These are phyloP conservation scores for Agrypnia vestita DNA, from an alignment of 1,140 invertebrate genomes.

Conservation along the genomic window DNA sequence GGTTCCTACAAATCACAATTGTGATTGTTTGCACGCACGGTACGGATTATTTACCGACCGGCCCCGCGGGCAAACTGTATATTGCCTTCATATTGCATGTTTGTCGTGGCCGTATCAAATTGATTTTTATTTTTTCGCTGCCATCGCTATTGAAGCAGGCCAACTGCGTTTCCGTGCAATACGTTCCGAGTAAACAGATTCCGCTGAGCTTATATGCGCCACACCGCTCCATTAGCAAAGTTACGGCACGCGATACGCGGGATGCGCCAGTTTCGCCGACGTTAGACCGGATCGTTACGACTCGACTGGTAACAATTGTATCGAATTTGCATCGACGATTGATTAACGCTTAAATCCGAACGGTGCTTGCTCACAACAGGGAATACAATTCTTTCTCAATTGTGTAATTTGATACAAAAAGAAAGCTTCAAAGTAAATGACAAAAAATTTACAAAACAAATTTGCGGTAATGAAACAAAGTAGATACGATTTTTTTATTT, in stretches of 20 bases:
- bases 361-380: too few species aligned
- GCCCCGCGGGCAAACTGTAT: neutral
- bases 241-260: constrained; percentile 19
- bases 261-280: too few species aligned
- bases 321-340: too few species aligned
- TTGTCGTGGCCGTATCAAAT: neutral
- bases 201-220: constrained; percentile 8
- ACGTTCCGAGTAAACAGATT: constrained; percentile 4
- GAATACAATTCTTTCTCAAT: too few species aligned
- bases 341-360: too few species aligned
- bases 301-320: too few species aligned
- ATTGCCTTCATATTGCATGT: constrained; percentile 22
- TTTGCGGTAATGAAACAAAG: too few species aligned
- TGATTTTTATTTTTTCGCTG: neutral
- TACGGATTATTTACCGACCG: constrained; percentile 21
- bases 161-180: constrained; percentile 1
- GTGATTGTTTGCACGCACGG: constrained; percentile 10
- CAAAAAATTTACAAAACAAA: too few species aligned
- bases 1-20: neutral
- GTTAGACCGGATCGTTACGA: too few species aligned
- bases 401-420: too few species aligned
- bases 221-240: constrained; percentile 4
- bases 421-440: too few species aligned
- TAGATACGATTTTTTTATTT: too few species aligned
- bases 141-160: neutral